Conservation (phyloP, 2,797 vertebrate genomes). For the Acipenser transmontanus region DNA sequence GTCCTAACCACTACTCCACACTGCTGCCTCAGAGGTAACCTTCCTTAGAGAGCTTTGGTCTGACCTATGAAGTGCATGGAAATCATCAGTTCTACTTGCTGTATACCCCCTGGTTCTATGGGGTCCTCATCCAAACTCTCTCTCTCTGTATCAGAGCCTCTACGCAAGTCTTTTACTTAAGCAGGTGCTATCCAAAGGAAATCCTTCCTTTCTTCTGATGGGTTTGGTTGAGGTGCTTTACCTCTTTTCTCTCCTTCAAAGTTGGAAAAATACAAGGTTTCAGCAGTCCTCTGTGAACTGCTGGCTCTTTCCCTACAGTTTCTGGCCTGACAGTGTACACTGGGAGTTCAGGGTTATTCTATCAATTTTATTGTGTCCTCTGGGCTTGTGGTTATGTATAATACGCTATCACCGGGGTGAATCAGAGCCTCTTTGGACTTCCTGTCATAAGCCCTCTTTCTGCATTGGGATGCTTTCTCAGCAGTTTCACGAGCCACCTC, state of each 20-base stretch:
- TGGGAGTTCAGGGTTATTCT: neutral
- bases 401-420: neutral
- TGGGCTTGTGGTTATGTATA: constrained; percentile 1
- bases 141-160: neutral
- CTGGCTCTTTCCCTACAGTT: neutral
- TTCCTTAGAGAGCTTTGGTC: no score
- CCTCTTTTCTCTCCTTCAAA: neutral
- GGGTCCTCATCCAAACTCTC: neutral
- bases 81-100: neutral
- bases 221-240: neutral
- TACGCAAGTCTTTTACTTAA: neutral
- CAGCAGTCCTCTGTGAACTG: neutral
- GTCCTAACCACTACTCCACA: no score
- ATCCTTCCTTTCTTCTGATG: neutral
- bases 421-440: neutral
- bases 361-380: neutral
- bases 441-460: neutral
- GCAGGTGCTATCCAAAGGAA: neutral
- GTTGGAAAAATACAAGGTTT: neutral
- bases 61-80: no score
- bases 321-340: neutral
- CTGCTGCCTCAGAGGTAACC: no score
- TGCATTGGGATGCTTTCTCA: neutral
- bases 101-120: neutral
- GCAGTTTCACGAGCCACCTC: neutral